Evolutionary conservation across 2,888 invertebrate genomes (phyloP), one percentile per base, ranked within the genome.

Genomic region (Linyphia triangularis): DNA sequence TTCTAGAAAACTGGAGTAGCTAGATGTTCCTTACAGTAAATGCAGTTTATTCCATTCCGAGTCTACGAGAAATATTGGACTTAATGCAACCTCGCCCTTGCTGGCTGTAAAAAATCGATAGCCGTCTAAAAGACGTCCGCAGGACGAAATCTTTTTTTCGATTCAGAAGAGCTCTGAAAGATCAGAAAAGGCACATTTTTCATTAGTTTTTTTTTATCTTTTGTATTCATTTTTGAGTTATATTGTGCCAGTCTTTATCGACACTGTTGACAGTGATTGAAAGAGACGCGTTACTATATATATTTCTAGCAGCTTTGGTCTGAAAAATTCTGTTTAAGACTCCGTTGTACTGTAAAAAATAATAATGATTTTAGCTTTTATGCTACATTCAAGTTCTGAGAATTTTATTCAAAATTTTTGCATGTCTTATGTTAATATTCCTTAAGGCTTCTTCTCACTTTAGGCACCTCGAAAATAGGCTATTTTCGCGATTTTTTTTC

Each of bases 191-290:
- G 22, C 57, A 77, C 63, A 26, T 61, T 37, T 77, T 77, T 61
- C 63, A 63, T 77, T 77, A 63, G 61, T 63, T 59, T 37, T n/a
- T 63, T 77, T 33, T 73, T 63, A 61, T 37, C 26, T 63, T 77
- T 33, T 73, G 61, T 33, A 33, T 77, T 63, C 63, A 61, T 37
- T 77, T 73, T 77, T 61, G 24, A 63, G 37, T 63, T 77, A n/a
- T 77, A 33, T 43, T 77, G 37, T 73, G 22, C 26, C 37, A 33
- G 13, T 63, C 37, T 61, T 24, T 40, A 77, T 77, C 37, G 77
- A 63, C 40, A 37, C 9, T n/a, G 61, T 13, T 77, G 77, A 40
- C 77, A 77, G 40, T 63, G 77, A 77, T 63, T 37, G 37, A 77
- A 63, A 26, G 40, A n/a, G 33, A 13, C 9, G 22, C 37, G 26